These are phyloP conservation scores for Agrotis ipsilon DNA, from an alignment of 2,888 invertebrate species.

Conservation along the genomic window DNA sequence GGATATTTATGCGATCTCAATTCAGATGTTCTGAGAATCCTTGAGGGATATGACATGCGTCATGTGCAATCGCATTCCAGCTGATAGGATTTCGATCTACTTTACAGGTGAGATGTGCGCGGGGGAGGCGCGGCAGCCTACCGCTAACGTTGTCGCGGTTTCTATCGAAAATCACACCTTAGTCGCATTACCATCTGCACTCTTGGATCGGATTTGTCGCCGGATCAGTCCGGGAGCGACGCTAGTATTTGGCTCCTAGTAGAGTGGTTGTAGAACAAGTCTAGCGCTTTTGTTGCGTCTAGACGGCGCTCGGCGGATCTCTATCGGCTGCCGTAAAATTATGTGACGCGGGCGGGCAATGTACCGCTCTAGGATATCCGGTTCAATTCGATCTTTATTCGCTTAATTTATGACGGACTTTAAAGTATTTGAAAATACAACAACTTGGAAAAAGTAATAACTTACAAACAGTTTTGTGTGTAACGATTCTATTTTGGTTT, in stretches of 20 bases:
- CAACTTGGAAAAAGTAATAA: conserved; percentile 32
- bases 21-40: conserved; percentile 53
- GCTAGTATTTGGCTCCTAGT: conserved; percentile 64
- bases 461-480: conserved; percentile 15
- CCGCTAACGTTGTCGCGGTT: conserved; percentile 68
- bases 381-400: conserved; percentile 74
- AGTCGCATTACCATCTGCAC: conserved; percentile 74
- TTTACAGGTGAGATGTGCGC: conserved; percentile 75
- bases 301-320: conserved; percentile 86
- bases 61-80: conserved; percentile 70
- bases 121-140: conserved; percentile 65
- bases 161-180: conserved; percentile 80
- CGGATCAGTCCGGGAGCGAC: conserved; percentile 74
- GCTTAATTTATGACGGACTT: conserved; percentile 68
- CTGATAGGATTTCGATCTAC: conserved; percentile 76
- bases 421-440: conserved; percentile 43
- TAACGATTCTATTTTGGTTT: background rate
- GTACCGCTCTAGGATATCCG: conserved; percentile 77
- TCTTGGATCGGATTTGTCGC: conserved; percentile 78
- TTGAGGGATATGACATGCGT: conserved; percentile 66
- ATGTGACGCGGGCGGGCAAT: conserved; percentile 81
- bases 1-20: conserved; percentile 32
- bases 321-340: conserved; percentile 88
- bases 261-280: conserved; percentile 82
- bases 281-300: conserved; percentile 86